phyloP scores from a whole-genome alignment of 2,888 invertebrate genomes.

The Lasius fuliginosus region DNA sequence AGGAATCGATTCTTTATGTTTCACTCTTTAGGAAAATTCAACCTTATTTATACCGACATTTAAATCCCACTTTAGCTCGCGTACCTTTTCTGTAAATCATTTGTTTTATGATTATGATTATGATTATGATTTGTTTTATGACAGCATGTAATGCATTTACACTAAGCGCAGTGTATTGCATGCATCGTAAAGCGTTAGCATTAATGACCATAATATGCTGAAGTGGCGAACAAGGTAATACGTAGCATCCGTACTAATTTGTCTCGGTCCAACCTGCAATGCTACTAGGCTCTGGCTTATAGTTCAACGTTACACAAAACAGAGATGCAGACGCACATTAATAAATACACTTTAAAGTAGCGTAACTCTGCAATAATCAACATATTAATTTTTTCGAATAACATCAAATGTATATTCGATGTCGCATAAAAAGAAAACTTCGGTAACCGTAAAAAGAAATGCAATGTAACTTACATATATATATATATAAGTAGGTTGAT shows the following conservation, averaged over 20 bases:
- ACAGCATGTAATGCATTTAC: slow-evolving; percentile 49
- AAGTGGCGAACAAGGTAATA: slow-evolving; percentile 73
- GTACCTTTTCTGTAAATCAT: slow-evolving; percentile 1
- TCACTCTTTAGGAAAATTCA: background rate
- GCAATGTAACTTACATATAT: background rate
- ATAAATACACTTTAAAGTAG: background rate
- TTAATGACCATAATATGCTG: slow-evolving; percentile 71
- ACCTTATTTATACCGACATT: background rate
- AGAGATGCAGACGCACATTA: background rate
- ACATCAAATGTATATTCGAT: background rate
- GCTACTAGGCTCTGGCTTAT: slow-evolving; percentile 7
- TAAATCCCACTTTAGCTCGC: background rate
- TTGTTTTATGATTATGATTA: background rate
- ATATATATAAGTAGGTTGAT: background rate
- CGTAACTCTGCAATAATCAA: background rate
- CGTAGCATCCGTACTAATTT: slow-evolving; percentile 72
- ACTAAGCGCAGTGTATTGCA: slow-evolving; percentile 23
- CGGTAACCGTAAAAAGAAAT: background rate
- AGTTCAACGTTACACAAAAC: slow-evolving; percentile 30
- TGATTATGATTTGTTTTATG: background rate
- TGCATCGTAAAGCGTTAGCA: slow-evolving; percentile 51
- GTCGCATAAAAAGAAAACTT: background rate
- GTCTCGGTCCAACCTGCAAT: slow-evolving; percentile 51
- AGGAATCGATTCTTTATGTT: background rate
- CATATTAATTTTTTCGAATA: background rate